Base-by-base conservation (phyloP, 2,888 invertebrate species). In the Oxystoma pomonae region DNA sequence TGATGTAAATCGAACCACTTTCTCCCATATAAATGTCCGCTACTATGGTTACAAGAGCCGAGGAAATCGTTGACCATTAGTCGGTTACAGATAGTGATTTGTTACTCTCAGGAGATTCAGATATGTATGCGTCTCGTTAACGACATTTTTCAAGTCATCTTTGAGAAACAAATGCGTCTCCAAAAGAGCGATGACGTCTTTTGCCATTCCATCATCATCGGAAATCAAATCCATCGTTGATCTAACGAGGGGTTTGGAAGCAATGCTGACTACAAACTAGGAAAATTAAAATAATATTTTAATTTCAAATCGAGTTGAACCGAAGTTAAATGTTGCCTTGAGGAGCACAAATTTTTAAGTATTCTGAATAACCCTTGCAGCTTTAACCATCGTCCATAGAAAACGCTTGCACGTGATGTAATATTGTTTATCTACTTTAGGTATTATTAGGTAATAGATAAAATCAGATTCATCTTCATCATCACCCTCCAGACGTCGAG, bases 1-100 rank as follows among this genome's bases (percentile, higher is more conserved):
- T 72, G 72, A 74, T 73, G 73, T 74, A 76, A 77, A 77, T 76
- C 72, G 77, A 76, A 74, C 74, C 74, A 77, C 78, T 78, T 77
- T 77, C 78, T 77, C 77, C 35, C 35, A 35, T 35, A 35, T 35
- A 35, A 35, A 35, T 35, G 35, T 35, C 35, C 35, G 35, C 35
- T 35, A 35, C 35, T 35, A 35, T 35, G 35, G 3, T 12, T 35
- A 35, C 35, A 35, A 35, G 35, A 35, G 35, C 35, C 5, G 12
- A 35, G 5, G 35, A 35, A 7, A 35, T 7, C 35, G 35, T 7
- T 35, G 35, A 35, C 35, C 35, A 35, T 35, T 35, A 35, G 35
- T 35, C 12, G 35, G 12, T 3, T 12, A 35, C 35, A 35, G 35
- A 35, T 35, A 35, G 35, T 35, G 35, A 35, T 35, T 35, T 35